A percentile compares a stretch with the other conserved stretches of the same genome.
phyloP scores from a whole-genome alignment of 2,113 vertebrate species.

The Eulemur rufifrons region DNA sequence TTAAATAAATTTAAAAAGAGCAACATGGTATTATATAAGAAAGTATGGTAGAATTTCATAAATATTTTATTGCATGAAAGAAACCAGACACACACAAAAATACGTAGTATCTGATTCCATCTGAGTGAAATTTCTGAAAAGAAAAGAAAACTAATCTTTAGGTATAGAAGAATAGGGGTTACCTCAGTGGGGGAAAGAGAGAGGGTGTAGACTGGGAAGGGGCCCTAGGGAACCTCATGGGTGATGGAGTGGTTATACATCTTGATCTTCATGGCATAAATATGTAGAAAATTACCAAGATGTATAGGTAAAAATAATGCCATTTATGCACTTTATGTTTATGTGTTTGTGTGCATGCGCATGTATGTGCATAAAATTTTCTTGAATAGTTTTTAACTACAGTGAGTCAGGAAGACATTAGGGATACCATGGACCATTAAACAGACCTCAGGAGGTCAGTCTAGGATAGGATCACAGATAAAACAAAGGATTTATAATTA shows the following conservation, averaged over 20 bases:
- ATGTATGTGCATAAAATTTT: neutral
- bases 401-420: neutral
- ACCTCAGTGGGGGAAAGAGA: neutral
- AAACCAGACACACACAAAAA: neutral
- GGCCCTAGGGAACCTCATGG: accelerated
- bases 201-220: neutral
- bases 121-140: neutral
- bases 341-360: neutral
- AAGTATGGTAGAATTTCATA: neutral
- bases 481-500: neutral
- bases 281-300: neutral
- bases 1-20: neutral
- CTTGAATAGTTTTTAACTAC: neutral
- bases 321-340: neutral
- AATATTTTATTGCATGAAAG: neutral
- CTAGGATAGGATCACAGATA: neutral
- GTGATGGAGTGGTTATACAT: neutral
- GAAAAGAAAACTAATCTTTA: neutral
- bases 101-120: neutral
- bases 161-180: neutral
- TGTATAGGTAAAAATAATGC: neutral
- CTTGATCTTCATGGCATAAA: neutral
- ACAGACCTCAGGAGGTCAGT: neutral
- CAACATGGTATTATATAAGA: neutral
- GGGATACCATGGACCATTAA: neutral